These are phyloP conservation scores for Geopemphigus sp. DNA, from an alignment of 1,140 invertebrate genomes.

Conservation along the genomic window DNA sequence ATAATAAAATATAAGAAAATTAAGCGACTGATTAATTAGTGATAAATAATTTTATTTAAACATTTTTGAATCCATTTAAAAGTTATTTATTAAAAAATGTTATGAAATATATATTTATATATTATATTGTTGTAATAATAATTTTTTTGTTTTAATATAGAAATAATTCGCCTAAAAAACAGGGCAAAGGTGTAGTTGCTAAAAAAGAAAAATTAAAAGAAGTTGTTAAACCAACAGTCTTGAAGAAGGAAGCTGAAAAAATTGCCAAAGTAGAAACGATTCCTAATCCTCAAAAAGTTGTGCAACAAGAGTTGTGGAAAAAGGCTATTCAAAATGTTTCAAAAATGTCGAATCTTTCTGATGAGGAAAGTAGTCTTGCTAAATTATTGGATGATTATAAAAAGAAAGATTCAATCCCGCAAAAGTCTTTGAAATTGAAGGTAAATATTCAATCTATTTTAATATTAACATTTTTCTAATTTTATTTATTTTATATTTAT, in stretches of 20 bases:
- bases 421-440: not conserved
- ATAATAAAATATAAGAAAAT: too few relatives aligned
- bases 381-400: constrained; percentile 35
- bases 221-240: constrained; percentile 14
- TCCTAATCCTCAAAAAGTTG: not conserved
- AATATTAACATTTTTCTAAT: not conserved
- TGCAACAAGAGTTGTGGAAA: constrained; percentile 5
- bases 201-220: constrained; percentile 27
- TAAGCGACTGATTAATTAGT: not conserved
- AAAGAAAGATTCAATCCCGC: constrained; percentile 15
- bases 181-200: constrained; percentile 23
- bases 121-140: not conserved
- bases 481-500: not conserved
- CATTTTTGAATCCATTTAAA: not conserved
- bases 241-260: constrained; percentile 41
- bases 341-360: constrained; percentile 3
- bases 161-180: constrained; percentile 17
- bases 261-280: not conserved
- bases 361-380: constrained; percentile 17
- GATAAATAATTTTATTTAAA: not conserved
- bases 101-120: too few relatives aligned
- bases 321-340: constrained; percentile 38
- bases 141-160: not conserved
- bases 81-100: too few relatives aligned
- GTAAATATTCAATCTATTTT: not conserved